Conservation (phyloP, 1,140 invertebrate genomes). For the Asobara japonica region DNA sequence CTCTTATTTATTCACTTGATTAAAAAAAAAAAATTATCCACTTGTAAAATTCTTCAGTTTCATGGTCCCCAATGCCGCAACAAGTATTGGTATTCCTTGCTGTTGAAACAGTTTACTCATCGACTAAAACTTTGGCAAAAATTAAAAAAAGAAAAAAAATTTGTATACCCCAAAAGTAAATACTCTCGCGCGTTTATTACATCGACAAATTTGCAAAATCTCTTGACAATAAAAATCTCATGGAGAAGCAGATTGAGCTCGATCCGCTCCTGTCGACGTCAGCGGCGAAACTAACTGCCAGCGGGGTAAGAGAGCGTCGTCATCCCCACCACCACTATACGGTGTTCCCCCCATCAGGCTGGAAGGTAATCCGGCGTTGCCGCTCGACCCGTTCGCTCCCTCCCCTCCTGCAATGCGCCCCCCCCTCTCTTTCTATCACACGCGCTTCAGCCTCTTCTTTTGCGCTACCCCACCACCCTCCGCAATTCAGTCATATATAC, state of each 20-base stretch:
- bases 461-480: neutral
- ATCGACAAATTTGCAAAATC: neutral
- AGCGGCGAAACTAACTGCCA: constrained; percentile 59
- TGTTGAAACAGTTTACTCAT: neutral
- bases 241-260: constrained; percentile 30
- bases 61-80: neutral
- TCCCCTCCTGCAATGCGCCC: neutral
- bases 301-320: constrained; percentile 55
- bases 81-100: neutral
- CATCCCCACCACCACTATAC: constrained; percentile 41
- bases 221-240: constrained; percentile 3
- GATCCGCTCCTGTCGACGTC: constrained; percentile 55
- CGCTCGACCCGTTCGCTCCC: constrained; percentile 28
- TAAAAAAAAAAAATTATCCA: neutral
- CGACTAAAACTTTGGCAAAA: constrained; percentile 3
- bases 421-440: neutral
- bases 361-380: constrained; percentile 29
- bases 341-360: constrained; percentile 18
- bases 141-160: neutral
- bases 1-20: neutral
- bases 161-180: too few relatives aligned
- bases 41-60: neutral
- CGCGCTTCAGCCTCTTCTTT: neutral
- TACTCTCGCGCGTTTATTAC: too few relatives aligned
- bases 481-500: neutral